phyloP scores from a whole-genome alignment of 2,797 vertebrate genomes.

The Synaphobranchus kaupii region DNA sequence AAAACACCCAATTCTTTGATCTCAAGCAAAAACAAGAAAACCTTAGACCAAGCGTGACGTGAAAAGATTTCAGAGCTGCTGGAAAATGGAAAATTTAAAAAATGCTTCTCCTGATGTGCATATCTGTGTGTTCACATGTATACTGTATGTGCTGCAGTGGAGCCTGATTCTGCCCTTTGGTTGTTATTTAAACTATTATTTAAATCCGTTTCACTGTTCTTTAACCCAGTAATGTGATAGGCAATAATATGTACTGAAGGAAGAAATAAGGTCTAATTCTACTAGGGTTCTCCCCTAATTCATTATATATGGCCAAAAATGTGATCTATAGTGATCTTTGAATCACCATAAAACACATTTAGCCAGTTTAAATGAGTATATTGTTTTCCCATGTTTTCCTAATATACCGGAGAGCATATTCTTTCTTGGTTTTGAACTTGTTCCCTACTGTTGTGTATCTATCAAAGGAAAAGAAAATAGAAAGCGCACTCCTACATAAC shows the following conservation, averaged over 20 bases:
- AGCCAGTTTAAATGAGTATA: not conserved
- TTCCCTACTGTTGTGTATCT: not conserved
- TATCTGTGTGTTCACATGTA: not conserved
- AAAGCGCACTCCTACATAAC: too few relatives aligned
- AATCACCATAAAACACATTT: not conserved
- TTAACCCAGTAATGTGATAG: not conserved
- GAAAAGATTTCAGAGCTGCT: slow-evolving; percentile 12
- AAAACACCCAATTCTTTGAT: slow-evolving; percentile 46
- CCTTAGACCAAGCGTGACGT: slow-evolving; percentile 43
- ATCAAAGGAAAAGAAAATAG: too few relatives aligned
- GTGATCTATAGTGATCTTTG: not conserved
- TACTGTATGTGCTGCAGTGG: not conserved
- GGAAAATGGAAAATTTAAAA: slow-evolving; percentile 26
- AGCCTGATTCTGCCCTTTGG: not conserved
- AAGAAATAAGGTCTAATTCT: not conserved
- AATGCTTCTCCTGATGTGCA: slow-evolving; percentile 23
- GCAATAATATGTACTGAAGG: not conserved
- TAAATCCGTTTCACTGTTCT: not conserved
- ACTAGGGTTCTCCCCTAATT: too few relatives aligned
- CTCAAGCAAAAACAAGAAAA: slow-evolving; percentile 45
- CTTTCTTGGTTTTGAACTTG: not conserved
- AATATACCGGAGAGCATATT: not conserved
- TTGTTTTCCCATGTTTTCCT: not conserved
- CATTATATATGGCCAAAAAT: too few relatives aligned
- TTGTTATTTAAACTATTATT: not conserved